Conservation (phyloP, 2,797 vertebrate species). For the Schizopygopsis malacanthus region DNA sequence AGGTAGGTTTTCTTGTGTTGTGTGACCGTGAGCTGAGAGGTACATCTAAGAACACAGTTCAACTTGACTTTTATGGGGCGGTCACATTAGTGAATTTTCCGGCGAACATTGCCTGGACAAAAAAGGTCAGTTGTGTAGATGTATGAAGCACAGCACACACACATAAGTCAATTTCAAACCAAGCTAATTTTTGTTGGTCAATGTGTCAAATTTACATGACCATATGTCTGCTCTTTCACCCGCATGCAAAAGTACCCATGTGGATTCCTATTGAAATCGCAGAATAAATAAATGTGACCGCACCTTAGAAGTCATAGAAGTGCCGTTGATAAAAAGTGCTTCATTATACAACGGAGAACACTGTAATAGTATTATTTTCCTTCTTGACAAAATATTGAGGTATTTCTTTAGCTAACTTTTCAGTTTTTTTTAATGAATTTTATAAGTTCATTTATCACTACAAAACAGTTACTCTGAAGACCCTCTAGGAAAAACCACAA, state of each 20-base stretch:
- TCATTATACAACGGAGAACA: constrained; percentile 62
- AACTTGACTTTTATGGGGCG: constrained; percentile 26
- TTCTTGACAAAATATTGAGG: constrained; percentile 49
- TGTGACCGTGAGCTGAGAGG: constrained; percentile 51
- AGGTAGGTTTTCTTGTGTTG: constrained; percentile 60
- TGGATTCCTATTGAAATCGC: background rate
- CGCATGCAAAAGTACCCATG: background rate
- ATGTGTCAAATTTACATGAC: background rate
- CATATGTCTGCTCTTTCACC: background rate
- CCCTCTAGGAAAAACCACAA: constrained; percentile 29
- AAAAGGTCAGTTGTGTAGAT: background rate
- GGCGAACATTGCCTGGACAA: background rate
- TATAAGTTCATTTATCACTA: constrained; percentile 53
- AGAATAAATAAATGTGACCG: constrained; percentile 39
- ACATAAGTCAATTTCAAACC: background rate
- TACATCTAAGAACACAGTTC: constrained; percentile 42
- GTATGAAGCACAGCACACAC: background rate
- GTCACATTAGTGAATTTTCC: background rate
- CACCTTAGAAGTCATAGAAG: constrained; percentile 55
- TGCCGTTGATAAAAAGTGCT: constrained; percentile 65
- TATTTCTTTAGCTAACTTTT: constrained; percentile 53
- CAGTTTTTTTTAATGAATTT: constrained; percentile 36
- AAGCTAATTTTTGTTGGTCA: background rate
- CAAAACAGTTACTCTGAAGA: constrained; percentile 52
- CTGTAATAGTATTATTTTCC: constrained; percentile 53